These are phyloP conservation scores for Pseudomyrmex gracilis DNA, from an alignment of 1,140 invertebrate genomes.

Conservation along the genomic window DNA sequence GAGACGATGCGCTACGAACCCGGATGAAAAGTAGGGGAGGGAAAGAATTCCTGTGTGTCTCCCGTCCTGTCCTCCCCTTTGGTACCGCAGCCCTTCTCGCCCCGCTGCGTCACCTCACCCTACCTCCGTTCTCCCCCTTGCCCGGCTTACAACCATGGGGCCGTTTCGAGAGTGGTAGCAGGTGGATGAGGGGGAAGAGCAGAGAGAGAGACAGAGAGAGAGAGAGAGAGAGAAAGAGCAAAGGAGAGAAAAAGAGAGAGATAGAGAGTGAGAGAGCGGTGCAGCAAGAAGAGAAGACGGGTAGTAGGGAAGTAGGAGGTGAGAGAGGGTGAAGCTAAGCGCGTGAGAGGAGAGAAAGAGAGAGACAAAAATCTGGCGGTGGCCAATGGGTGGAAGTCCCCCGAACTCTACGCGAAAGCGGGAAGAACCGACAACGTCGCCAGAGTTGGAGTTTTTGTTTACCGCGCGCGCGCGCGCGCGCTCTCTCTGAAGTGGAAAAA, in stretches of 20 bases:
- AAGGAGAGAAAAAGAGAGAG: background rate
- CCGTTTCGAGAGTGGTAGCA: conserved; percentile 72
- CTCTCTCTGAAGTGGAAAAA: conserved; percentile 59
- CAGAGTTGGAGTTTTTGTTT: conserved; percentile 77
- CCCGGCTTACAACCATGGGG: conserved; percentile 56
- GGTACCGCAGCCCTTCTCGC: conserved; percentile 26
- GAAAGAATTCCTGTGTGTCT: conserved; percentile 78
- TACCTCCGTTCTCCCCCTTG: conserved; percentile 32
- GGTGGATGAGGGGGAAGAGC: conserved; percentile 65
- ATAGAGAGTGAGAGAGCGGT: background rate
- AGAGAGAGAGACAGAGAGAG: conserved; percentile 39
- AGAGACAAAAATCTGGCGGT: conserved; percentile 71
- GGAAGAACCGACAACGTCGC: conserved; percentile 82
- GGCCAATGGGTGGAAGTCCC: conserved; percentile 78
- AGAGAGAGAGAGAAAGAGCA: background rate
- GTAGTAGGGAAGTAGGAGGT: conserved; percentile 13
- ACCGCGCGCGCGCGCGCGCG: conserved; percentile 72
- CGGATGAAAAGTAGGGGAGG: conserved; percentile 74
- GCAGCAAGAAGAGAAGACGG: conserved; percentile 31
- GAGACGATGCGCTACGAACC: conserved; percentile 80
- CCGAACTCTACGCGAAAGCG: conserved; percentile 71
- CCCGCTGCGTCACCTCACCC: conserved; percentile 49
- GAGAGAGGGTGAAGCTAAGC: conserved; percentile 45
- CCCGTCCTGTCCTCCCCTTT: conserved; percentile 37
- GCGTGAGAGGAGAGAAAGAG: conserved; percentile 63